phyloP scores from a whole-genome alignment of 2,797 vertebrate genomes.

The Pelochelys cantorii region DNA sequence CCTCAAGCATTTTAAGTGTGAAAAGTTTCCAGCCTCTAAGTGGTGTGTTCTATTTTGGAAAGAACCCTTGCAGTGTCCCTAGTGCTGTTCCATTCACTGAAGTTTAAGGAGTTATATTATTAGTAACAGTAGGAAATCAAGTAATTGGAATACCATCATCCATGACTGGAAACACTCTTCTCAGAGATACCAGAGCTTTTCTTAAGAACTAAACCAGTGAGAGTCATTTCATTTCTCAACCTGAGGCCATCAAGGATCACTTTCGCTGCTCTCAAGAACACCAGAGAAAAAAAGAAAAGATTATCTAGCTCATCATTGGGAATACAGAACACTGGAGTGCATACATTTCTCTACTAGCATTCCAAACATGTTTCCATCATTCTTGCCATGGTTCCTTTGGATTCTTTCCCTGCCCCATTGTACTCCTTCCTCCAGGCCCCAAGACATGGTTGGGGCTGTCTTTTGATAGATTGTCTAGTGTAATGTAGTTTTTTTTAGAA shows the following conservation, averaged over 20 bases:
- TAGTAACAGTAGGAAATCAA: slow-evolving; percentile 25
- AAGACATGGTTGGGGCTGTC: not conserved
- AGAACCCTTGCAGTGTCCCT: not conserved
- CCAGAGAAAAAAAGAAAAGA: not conserved
- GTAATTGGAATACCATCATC: not conserved
- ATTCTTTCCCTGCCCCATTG: not conserved
- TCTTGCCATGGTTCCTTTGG: not conserved
- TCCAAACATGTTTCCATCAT: not conserved
- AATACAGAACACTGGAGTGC: not conserved
- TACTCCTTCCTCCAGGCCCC: not conserved
- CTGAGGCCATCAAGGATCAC: not conserved
- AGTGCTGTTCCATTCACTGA: not conserved
- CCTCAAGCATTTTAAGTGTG: not conserved
- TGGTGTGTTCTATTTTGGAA: slow-evolving; percentile 16
- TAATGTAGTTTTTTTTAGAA: not conserved
- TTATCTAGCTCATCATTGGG: not conserved
- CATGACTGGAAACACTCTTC: not conserved
- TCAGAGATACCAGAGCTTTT: not conserved
- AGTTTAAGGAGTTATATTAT: not conserved
- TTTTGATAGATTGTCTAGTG: not conserved
- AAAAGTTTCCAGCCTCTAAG: not conserved
- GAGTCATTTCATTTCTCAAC: not conserved
- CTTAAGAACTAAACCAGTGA: not conserved
- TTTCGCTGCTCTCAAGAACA: not conserved
- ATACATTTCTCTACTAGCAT: not conserved